A percentile compares a stretch with the other conserved stretches of the same genome.
Evolutionary conservation across 1,140 invertebrate species (phyloP).

Genomic region (Bombus ignitus): DNA sequence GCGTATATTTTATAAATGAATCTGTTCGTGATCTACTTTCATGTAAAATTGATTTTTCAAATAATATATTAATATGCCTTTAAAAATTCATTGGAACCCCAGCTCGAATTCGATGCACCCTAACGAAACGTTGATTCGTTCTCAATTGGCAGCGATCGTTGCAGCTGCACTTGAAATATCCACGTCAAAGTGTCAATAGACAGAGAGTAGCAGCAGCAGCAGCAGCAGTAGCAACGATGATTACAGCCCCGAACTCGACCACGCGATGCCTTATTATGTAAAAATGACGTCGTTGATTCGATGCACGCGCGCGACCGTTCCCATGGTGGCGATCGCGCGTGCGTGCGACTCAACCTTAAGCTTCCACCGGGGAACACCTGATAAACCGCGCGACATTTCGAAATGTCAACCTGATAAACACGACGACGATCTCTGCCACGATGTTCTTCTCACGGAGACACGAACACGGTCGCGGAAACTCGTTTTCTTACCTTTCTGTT

Average conservation of each 20-base stretch:
- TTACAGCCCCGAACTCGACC: conserved; percentile 42
- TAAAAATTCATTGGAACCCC: neutral
- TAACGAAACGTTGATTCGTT: conserved; percentile 45
- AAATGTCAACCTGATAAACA: conserved; percentile 73
- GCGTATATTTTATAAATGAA: neutral
- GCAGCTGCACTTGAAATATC: conserved; percentile 55
- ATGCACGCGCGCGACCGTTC: conserved; percentile 48
- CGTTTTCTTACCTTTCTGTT: neutral
- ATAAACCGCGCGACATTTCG: conserved; percentile 73
- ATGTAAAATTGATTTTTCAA: neutral
- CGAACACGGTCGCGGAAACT: too few species aligned
- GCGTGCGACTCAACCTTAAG: conserved; percentile 45
- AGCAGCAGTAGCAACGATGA: neutral
- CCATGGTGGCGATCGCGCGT: conserved; percentile 41
- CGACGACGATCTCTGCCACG: conserved; percentile 27
- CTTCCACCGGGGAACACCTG: conserved; percentile 56
- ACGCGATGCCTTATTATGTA: conserved; percentile 78
- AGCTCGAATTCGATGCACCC: neutral
- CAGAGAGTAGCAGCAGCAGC: neutral
- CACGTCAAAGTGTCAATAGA: conserved; percentile 43
- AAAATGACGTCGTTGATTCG: conserved; percentile 68
- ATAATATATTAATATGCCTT: neutral
- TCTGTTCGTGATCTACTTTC: neutral
- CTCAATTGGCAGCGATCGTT: conserved; percentile 52
- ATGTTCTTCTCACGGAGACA: neutral